These are phyloP conservation scores for Sipha maydis DNA, from an alignment of 2,888 invertebrate species.

Conservation along the genomic window DNA sequence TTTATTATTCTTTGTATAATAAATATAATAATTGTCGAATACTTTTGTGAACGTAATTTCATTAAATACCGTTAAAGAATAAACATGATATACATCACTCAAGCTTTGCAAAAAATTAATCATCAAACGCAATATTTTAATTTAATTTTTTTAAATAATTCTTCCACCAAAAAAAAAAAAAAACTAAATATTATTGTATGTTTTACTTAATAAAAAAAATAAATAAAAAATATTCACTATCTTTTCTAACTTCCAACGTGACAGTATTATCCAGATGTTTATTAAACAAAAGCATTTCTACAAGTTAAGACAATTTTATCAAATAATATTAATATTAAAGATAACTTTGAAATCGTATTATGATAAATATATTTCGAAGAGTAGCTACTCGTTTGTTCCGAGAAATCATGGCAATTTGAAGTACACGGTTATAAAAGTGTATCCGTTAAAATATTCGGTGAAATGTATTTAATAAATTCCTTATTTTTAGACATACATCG, in stretches of 20 bases:
- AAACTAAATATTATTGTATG: too few relatives aligned
- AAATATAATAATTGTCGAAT: slow-evolving; percentile 16
- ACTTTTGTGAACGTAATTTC: slow-evolving; percentile 4
- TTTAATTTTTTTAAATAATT: neutral
- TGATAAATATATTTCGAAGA: neutral
- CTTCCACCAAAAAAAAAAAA: too few relatives aligned
- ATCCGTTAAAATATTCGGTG: neutral
- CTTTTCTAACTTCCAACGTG: neutral
- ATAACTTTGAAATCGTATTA: slow-evolving; percentile 13
- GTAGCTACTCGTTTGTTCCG: neutral
- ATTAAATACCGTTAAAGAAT: slow-evolving; percentile 1
- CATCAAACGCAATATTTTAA: neutral
- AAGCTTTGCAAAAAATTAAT: slow-evolving; percentile 26
- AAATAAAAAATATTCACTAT: neutral
- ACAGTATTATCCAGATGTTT: neutral
- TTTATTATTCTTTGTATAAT: slow-evolving; percentile 26
- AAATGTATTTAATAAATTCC: neutral
- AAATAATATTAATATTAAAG: neutral
- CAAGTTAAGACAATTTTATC: neutral
- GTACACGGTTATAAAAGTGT: neutral
- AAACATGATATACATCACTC: neutral
- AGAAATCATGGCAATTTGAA: neutral
- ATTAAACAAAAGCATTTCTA: neutral
- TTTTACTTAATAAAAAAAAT: too few relatives aligned
- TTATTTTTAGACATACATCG: neutral